phyloP scores from a whole-genome alignment of 2,113 vertebrate genomes.

The Callaeas wilsoni region DNA sequence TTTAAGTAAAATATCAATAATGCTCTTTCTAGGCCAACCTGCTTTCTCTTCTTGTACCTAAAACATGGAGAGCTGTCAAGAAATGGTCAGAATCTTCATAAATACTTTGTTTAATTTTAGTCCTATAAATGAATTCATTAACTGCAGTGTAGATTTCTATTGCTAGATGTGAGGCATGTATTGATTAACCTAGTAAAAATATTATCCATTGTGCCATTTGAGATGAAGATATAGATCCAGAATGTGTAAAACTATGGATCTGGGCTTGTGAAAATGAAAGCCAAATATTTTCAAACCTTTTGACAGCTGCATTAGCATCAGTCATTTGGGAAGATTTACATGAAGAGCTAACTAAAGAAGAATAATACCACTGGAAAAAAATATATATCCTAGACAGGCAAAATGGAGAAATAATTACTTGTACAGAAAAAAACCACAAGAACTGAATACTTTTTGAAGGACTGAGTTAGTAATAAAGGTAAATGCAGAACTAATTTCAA shows the following conservation, averaged over 20 bases:
- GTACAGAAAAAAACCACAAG: not conserved
- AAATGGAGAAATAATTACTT: not conserved
- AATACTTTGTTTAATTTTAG: not conserved
- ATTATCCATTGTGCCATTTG: not conserved
- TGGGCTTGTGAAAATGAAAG: not conserved
- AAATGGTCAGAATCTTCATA: not conserved
- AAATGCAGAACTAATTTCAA: not conserved
- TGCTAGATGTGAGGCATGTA: not conserved
- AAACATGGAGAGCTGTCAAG: not conserved
- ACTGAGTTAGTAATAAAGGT: not conserved
- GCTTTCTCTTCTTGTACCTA: not conserved
- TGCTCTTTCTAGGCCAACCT: not conserved
- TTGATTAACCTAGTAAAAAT: not conserved
- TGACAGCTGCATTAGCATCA: not conserved
- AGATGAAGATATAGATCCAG: not conserved
- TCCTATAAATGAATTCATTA: not conserved
- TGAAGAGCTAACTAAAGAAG: not conserved
- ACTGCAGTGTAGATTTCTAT: not conserved
- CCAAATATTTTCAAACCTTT: not conserved
- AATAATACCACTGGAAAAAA: not conserved
- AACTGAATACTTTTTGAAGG: not conserved
- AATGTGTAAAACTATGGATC: not conserved
- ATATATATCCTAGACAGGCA: not conserved
- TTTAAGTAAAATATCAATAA: not conserved
- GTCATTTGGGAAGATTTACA: not conserved